phyloP scores from a whole-genome alignment of 2,113 vertebrate genomes.

The Ahaetulla prasina region DNA sequence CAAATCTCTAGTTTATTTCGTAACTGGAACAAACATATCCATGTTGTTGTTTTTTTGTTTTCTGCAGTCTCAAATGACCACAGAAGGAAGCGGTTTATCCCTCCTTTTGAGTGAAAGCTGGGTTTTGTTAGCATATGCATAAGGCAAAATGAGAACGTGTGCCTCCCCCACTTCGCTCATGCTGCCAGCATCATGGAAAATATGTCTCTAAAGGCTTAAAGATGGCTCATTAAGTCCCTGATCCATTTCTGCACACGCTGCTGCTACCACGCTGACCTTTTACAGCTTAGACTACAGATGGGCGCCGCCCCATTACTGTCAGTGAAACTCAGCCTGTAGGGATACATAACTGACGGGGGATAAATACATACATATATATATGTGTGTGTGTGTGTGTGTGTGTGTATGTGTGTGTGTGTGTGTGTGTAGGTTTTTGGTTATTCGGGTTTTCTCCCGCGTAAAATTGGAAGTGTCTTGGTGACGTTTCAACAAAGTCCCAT shows the following conservation, averaged over 20 bases:
- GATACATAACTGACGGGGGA: conserved; percentile 28
- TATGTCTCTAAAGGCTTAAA: conserved; percentile 43
- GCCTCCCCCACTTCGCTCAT: neutral
- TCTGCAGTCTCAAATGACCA: neutral
- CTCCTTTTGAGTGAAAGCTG: neutral
- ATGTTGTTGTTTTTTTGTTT: neutral
- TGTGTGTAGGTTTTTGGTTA: too few species aligned
- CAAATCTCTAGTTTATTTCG: neutral
- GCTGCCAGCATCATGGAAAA: conserved; percentile 46
- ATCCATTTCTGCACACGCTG: conserved; percentile 53
- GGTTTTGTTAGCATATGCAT: neutral
- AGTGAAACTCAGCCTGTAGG: conserved; percentile 43
- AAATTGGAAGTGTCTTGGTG: too few species aligned
- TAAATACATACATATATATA: conserved; percentile 11
- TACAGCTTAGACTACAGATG: conserved; percentile 40
- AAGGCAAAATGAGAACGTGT: conserved; percentile 36
- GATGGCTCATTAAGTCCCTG: conserved; percentile 50
- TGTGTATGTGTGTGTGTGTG: too few species aligned
- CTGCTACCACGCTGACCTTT: conserved; percentile 55
- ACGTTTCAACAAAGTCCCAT: too few species aligned
- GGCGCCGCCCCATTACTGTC: conserved; percentile 14
- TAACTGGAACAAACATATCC: neutral
- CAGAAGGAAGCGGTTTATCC: neutral
- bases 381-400: too few species aligned
- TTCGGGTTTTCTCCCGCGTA: too few species aligned